phyloP scores from a whole-genome alignment of 2,888 invertebrate species.

The Cyaniris semiargus region DNA sequence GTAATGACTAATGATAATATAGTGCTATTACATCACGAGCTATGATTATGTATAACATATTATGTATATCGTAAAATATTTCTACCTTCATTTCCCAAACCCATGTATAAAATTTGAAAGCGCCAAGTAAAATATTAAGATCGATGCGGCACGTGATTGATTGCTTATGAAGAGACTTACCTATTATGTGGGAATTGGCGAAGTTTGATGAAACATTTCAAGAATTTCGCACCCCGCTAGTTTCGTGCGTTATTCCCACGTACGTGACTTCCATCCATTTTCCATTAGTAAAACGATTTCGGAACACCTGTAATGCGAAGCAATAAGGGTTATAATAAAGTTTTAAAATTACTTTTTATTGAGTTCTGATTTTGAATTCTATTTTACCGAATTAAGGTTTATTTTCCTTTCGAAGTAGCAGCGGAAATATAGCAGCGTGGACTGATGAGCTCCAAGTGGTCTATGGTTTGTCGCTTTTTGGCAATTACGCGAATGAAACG shows the following conservation, averaged over 20 bases:
- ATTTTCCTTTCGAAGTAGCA: neutral
- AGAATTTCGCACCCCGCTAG: neutral
- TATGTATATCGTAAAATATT: neutral
- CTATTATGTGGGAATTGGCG: neutral
- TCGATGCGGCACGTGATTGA: neutral
- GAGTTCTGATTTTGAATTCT: neutral
- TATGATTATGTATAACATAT: too few relatives aligned
- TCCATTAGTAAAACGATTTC: neutral
- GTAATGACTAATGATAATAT: too few relatives aligned
- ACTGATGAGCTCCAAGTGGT: constrained; percentile 42
- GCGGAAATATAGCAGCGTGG: neutral
- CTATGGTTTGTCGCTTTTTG: constrained; percentile 42
- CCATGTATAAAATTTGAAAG: neutral
- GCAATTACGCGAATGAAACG: constrained; percentile 38
- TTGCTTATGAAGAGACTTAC: constrained; percentile 4
- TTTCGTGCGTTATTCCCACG: constrained; percentile 2
- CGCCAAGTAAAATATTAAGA: constrained; percentile 16
- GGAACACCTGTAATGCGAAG: neutral
- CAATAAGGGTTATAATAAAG: neutral
- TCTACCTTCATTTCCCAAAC: neutral
- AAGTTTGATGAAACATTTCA: constrained; percentile 1
- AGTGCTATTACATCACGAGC: too few relatives aligned
- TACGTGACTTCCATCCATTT: constrained; percentile 9
- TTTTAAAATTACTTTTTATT: neutral
- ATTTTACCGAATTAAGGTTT: neutral